Evolutionary conservation across 2,797 vertebrate genomes (phyloP).

Genomic region (Pantherophis alleghaniensis): DNA sequence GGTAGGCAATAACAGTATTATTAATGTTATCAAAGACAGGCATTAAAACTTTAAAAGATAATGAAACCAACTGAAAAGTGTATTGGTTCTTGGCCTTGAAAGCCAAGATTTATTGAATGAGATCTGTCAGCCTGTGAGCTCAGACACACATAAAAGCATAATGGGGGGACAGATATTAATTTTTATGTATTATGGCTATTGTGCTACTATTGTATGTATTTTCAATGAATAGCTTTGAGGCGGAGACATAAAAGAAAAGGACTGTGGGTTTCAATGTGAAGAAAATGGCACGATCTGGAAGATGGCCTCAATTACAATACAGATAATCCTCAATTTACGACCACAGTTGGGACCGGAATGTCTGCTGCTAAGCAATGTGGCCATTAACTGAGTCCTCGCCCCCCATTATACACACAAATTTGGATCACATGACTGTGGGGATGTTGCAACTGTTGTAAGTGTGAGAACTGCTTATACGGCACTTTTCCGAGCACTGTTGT

Average conservation of each 20-base stretch:
- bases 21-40: neutral
- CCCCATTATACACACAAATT: neutral
- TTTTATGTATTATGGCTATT: slow-evolving; percentile 4
- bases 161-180: neutral
- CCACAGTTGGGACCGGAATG: neutral
- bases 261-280: neutral
- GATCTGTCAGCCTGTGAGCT: neutral
- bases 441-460: neutral
- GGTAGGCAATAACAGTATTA: neutral
- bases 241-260: neutral
- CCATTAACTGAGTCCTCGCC: neutral
- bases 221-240: neutral
- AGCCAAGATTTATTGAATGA: slow-evolving; percentile 5
- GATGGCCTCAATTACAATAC: neutral
- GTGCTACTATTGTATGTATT: neutral
- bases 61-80: neutral
- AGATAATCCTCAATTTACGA: neutral
- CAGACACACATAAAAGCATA: neutral
- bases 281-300: neutral
- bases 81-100: neutral
- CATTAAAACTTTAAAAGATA: slow-evolving; percentile 5
- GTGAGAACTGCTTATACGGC: neutral
- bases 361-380: neutral
- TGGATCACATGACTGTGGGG: neutral
- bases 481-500: neutral